Evolutionary conservation across 2,888 invertebrate genomes (phyloP), one percentile per base, ranked within the genome.

Genomic region (Luffia ferchaultella): DNA sequence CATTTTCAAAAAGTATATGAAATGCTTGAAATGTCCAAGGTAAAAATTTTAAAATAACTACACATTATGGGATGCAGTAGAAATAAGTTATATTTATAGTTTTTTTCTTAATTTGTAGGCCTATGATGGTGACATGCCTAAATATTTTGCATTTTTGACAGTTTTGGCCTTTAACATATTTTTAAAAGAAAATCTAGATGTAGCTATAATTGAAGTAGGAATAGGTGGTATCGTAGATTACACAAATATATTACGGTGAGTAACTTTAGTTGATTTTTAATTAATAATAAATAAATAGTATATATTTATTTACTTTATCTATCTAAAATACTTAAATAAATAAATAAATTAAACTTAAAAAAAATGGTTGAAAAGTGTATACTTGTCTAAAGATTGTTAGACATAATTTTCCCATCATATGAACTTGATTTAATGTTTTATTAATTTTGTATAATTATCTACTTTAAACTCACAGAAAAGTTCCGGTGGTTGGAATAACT

Each of bases 211-310:
- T 15, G 99, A 99, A 83, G 98, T 98, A 20, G 99, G 99, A 30
- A 96, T 99, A 58, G 99, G 99, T 0, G 99, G 99, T 0, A 88
- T 92, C 63, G 90, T 90, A 56, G 99, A 99, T 74, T 92, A 92
- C 62, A 99, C 99, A 1, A 99, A 99, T 79, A 83, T 98, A 45
- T 69, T 99, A 50, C 88, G 89, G 93, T 93, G 71, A 60, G 55
- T n/a, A 30, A 44, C 18, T 30, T 43, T 19, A 42, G 3, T 40
- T 42, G n/a, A n/a, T n/a, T n/a, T n/a, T n/a, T n/a, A n/a, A n/a
- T n/a, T n/a, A n/a, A n/a, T n/a, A n/a, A n/a, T n/a, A n/a, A n/a
- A n/a, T n/a, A n/a, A n/a, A n/a, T n/a, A n/a, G n/a, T n/a, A n/a
- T n/a, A n/a, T n/a, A n/a, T n/a, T n/a, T n/a, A n/a, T n/a, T n/a